A percentile compares a stretch with the other conserved stretches of the same genome.
Evolutionary conservation across 2,888 invertebrate genomes (phyloP).

Genomic region (Trachelus iudaicus): DNA sequence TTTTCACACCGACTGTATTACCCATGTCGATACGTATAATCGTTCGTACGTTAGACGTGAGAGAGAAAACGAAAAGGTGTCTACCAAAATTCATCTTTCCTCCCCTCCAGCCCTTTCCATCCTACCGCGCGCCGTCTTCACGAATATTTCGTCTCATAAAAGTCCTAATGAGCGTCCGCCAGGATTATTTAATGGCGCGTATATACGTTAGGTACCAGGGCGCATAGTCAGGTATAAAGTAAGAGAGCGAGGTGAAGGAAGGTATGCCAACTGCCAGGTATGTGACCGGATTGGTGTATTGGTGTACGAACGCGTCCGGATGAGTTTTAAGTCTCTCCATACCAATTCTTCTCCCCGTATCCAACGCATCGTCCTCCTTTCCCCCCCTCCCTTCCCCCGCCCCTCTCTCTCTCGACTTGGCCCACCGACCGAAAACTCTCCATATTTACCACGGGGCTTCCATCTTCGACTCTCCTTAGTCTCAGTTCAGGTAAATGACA

Average conservation of each 20-base stretch:
- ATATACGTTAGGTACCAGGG: conserved; percentile 35
- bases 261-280: conserved; percentile 36
- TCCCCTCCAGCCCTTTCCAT: too few species aligned
- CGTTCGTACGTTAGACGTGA: too few species aligned
- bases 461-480: too few species aligned
- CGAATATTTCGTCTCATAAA: conserved; percentile 58
- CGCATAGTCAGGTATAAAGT: conserved; percentile 50
- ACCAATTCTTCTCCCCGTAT: neutral
- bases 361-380: too few species aligned
- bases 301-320: conserved; percentile 3
- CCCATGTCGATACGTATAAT: too few species aligned
- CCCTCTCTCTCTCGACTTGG: too few species aligned
- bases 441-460: conserved; percentile 2
- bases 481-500: conserved; percentile 20
- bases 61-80: too few species aligned
- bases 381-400: too few species aligned
- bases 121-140: neutral
- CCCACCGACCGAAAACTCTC: neutral
- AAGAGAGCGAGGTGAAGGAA: conserved; percentile 22
- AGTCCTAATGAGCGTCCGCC: conserved; percentile 58
- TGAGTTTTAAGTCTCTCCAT: conserved; percentile 6
- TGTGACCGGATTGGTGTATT: conserved; percentile 20
- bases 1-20: too few species aligned
- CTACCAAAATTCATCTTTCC: too few species aligned
- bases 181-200: conserved; percentile 60